Evolutionary conservation across 92 coral and sea anemone species (phyloP), one percentile per base, ranked within the genome.

Genomic region (Ricordea florida): DNA sequence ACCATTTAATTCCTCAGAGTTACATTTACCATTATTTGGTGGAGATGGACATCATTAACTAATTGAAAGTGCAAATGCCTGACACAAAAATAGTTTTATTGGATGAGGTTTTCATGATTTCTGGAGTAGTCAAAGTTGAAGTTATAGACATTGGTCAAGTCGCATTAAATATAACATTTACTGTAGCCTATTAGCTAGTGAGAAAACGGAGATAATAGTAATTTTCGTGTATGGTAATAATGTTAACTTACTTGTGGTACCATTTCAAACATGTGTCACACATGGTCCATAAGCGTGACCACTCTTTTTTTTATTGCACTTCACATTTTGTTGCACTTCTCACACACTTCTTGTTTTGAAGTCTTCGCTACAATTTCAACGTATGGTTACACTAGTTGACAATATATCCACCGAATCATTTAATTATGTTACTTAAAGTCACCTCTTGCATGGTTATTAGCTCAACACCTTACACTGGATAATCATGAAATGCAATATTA

Each of bases 211-310:
- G n/a, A 15, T 44, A 6, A 44, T 44, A 48, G 5, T 22, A 10
- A 2, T 7, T 0, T 10, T 30, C 56, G 20, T 44, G 51, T 14
- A 17, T 15, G 14, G 24, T 7, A 10, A 48, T 44, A 14, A 7
- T 44, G 6, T 42, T 15, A 13, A 56, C 62, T 56, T 56, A 56
- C 62, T 14, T 56, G 62, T 30, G 62, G 24, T 56, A 56, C 62
- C 41, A 56, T 56, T 56, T 14, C 16, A 24, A 30, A 56, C 62
- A 56, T 30, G 41, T 30, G 62, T 56, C 62, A 14, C 62, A 29
- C 62, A 56, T 56, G n/a, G 32, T 56, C 62, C 62, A 56, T 14
- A 15, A 10, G 6, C 38, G 6, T 0, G 62, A 56, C 41, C 62
- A 56, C 2, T 30, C 24, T 27, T 27, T 14, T 56, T 56, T 16